A percentile compares a stretch with the other conserved stretches of the same genome.
Evolutionary conservation across 2,888 invertebrate species (phyloP).

Genomic region (Lithophane leautieri): DNA sequence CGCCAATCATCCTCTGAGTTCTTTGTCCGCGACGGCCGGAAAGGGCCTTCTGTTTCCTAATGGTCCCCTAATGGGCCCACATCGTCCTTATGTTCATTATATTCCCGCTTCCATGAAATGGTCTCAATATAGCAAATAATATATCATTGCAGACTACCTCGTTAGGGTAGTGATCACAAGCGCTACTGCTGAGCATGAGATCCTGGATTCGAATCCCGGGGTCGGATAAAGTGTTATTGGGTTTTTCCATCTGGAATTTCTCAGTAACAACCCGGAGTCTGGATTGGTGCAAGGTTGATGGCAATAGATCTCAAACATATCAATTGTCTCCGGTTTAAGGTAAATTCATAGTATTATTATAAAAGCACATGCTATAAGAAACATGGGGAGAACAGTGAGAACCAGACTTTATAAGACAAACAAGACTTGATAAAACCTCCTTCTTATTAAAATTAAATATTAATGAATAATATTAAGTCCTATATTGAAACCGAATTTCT

Average conservation of each 20-base stretch:
- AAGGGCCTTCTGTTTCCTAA: slow-evolving; percentile 29
- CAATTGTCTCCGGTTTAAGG: too few species aligned
- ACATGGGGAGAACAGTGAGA: too few species aligned
- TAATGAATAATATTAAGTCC: slow-evolving; percentile 7
- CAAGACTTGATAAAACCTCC: neutral
- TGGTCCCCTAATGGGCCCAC: slow-evolving; percentile 32
- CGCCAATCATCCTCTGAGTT: slow-evolving; percentile 26
- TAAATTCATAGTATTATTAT: neutral
- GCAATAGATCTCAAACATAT: too few species aligned
- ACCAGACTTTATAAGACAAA: neutral
- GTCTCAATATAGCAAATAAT: slow-evolving; percentile 24
- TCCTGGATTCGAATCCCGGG: too few species aligned
- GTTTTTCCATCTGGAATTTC: too few species aligned
- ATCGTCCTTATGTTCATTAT: slow-evolving; percentile 36
- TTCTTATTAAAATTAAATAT: neutral
- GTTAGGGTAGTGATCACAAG: too few species aligned
- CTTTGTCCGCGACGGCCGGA: slow-evolving; percentile 46
- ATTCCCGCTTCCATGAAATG: slow-evolving; percentile 28
- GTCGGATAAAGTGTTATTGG: too few species aligned
- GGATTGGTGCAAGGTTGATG: too few species aligned
- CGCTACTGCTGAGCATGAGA: too few species aligned
- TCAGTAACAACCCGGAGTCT: too few species aligned
- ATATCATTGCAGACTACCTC: slow-evolving; percentile 1
- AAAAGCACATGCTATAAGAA: neutral
- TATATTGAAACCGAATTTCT: neutral